Evolutionary conservation across 2,888 invertebrate genomes (phyloP).

Genomic region (Acrobasis repandana): DNA sequence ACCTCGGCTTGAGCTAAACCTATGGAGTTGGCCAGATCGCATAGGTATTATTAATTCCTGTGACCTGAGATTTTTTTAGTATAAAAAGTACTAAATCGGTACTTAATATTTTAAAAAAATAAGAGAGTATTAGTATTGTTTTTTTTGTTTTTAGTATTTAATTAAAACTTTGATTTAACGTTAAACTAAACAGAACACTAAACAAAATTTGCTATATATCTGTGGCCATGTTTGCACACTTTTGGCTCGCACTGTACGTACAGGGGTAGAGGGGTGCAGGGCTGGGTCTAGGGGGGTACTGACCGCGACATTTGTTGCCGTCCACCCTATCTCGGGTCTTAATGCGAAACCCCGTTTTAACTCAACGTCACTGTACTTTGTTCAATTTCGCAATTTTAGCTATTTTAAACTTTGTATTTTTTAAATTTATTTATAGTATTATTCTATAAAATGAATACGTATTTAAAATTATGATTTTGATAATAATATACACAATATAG

Average conservation of each 20-base stretch:
- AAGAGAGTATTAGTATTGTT: neutral
- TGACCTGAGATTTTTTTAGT: no score
- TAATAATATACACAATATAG: no score
- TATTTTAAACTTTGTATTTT: neutral
- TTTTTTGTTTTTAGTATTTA: neutral
- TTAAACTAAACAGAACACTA: neutral
- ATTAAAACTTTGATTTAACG: neutral
- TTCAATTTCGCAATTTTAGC: neutral
- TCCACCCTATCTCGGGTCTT: conserved; percentile 49
- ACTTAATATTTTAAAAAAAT: no score
- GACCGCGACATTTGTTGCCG: conserved; percentile 80
- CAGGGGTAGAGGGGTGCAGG: conserved; percentile 40
- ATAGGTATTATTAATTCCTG: no score
- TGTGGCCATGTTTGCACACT: neutral
- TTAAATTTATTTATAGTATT: neutral
- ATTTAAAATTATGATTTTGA: no score
- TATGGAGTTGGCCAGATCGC: no score
- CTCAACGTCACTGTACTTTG: conserved; percentile 12
- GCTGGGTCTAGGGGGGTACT: conserved; percentile 47
- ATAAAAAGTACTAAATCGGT: no score
- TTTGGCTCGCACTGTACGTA: conserved; percentile 40
- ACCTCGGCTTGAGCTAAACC: no score
- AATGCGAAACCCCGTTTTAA: conserved; percentile 21
- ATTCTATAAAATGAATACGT: neutral
- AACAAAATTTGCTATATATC: neutral